Evolutionary conservation across 2,113 vertebrate species (phyloP).

Genomic region (Xenopus laevis): DNA sequence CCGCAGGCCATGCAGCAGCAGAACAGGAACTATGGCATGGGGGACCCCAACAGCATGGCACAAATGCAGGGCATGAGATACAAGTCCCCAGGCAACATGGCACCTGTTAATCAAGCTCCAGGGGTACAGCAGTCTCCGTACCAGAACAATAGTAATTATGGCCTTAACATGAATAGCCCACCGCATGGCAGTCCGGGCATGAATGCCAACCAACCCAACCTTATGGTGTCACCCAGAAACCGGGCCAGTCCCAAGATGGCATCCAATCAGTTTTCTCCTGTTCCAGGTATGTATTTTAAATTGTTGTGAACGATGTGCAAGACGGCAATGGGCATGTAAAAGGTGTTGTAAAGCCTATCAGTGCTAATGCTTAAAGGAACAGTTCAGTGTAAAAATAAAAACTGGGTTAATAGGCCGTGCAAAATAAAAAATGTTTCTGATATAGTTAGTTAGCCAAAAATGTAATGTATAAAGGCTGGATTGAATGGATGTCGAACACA

Average conservation of each 20-base stretch:
- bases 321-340: too few species aligned
- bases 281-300: conserved; percentile 70
- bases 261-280: conserved; percentile 87
- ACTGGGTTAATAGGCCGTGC: too few species aligned
- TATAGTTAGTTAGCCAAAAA: too few species aligned
- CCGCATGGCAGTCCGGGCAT: conserved; percentile 83
- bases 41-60: conserved; percentile 56
- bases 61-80: conserved; percentile 64
- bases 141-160: conserved; percentile 74
- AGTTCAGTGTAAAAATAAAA: too few species aligned
- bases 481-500: too few species aligned
- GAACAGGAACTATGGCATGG: conserved; percentile 64
- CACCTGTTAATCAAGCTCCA: conserved; percentile 52
- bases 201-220: conserved; percentile 73
- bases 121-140: conserved; percentile 74
- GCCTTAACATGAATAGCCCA: conserved; percentile 84
- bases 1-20: conserved; percentile 68
- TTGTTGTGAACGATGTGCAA: too few species aligned
- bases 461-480: too few species aligned
- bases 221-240: conserved; percentile 88
- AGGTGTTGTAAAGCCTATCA: too few species aligned
- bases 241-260: conserved; percentile 89
- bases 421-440: too few species aligned
- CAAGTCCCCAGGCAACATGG: conserved; percentile 53
- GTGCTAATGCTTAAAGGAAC: too few species aligned